Conservation (phyloP, 2,113 vertebrate species). For the Aptenodytes forsteri region DNA sequence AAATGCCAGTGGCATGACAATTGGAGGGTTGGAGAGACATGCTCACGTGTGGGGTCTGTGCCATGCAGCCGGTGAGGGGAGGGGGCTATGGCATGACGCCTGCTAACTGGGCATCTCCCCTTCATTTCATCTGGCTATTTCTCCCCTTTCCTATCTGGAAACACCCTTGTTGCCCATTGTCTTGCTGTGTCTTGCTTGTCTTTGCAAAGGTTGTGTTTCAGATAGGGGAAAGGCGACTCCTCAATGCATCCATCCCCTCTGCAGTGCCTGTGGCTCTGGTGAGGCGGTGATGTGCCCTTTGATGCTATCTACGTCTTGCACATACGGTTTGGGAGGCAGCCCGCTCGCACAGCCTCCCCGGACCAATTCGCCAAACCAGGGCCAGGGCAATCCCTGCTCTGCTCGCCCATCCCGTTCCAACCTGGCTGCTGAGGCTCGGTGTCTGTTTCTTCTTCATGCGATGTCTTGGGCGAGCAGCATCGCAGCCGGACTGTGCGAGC, state of each 20-base stretch:
- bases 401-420: not conserved
- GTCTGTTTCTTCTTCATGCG: not conserved
- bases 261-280: not conserved
- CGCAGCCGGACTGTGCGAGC: not conserved
- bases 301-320: not conserved
- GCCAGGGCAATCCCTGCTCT: not conserved
- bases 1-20: not conserved
- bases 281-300: not conserved
- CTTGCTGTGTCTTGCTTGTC: too few species aligned
- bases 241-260: not conserved
- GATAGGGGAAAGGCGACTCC: not conserved
- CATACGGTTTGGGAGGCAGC: not conserved
- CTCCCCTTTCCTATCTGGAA: not conserved
- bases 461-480: not conserved
- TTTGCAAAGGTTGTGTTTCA: not conserved
- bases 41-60: not conserved
- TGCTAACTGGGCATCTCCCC: not conserved
- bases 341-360: rapidly evolving
- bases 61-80: not conserved
- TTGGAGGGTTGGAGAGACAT: not conserved
- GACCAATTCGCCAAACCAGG: not conserved
- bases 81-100: not conserved
- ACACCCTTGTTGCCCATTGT: rapidly evolving
- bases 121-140: not conserved
- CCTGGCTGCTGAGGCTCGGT: not conserved